Base-by-base conservation (phyloP, 2,113 vertebrate genomes). In the Tyto alba region DNA sequence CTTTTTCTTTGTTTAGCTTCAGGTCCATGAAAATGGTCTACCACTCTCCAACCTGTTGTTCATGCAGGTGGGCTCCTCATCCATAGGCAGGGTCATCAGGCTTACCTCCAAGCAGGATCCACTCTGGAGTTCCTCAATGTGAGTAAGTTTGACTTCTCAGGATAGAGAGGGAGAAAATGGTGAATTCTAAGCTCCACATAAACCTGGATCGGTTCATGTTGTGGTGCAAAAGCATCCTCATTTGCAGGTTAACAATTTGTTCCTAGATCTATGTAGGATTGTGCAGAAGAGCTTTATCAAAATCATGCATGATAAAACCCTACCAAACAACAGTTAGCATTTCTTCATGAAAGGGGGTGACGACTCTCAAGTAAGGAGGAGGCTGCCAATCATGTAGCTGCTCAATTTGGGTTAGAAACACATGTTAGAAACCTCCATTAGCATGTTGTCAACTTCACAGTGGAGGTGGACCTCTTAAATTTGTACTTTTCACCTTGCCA, bases 21-120 rank as follows among this genome's bases (percentile, higher is more conserved):
- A 45, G 16, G 16, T 32, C 25, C 13, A 6, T 22, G 36, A 76
- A 53, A 14, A 47, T 19, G 6, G 17, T 5, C 10, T 9, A 47
- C n/a, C 16, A 45, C 6, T 29, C 8, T 52, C 47, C 16, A 47
- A 2, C 3, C 6, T 57, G 7, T 10, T 55, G 4, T 4, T 72
- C 11, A 4, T 73, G 36, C 21, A 75, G 8, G 6, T 66, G 57
- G 10, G 8, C 2, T 72, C 20, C 27, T 8, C 11, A 22, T 21
- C 30, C 29, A 7, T 1, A 2, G 25, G 12, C 25, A 41, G 16
- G 3, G 12, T 10, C 19, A 27, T 11, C 4, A 5, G 11, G 9
- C 4, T 59, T 53, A 26, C 34, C 17, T 80, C 11, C 45, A 55
- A n/a, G 5, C 6, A 80, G 32, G 17, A 64, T 38, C 21, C 21